Base-by-base conservation (phyloP, 1,140 invertebrate species). In the Nephila pilipes region DNA sequence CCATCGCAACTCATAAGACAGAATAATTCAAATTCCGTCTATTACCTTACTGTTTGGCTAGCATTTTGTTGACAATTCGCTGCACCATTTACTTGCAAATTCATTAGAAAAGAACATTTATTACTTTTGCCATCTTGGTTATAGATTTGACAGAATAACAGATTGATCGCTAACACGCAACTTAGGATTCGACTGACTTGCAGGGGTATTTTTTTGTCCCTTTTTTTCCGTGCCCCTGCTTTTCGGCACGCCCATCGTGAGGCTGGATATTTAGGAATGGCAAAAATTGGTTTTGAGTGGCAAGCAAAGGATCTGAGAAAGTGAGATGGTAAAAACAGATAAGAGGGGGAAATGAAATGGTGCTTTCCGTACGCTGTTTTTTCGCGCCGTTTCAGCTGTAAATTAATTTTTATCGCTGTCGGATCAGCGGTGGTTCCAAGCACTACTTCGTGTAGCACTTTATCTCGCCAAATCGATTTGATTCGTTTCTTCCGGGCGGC, bases 21-120 rank as follows among this genome's bases (percentile, higher is more conserved):
- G 32, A 81, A 57, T 57, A 20, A 90, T 81, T 81, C 75, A 46
- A 60, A 80, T 90, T 90, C 55, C 55, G 32, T 81, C 81, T 90
- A 90, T 90, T 90, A 81, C 32, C 75, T 81, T 90, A 90, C 88
- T 90, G 46, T 90, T 81, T 90, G 88, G 75, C 88, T 18, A 87
- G 85, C 83, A 87, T 87, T 93, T 93, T 93, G 91, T 93, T 93
- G 91, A 93, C 91, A 93, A 93, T 93, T 87, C 91, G 65, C 46
- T 87, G 6, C 91, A 83, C 83, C 85, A 87, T 93, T 93, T 93
- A 87, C 58, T 81, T 25, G 65, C 85, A 57, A 93, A 93, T 93
- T 93, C 91, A 93, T 93, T 93, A 93, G 87, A 93, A 92, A 93
- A 87, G 29, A 93, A 87, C 91, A 93, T 93, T 87, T 75, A 93